Base-by-base conservation (phyloP, 2,888 invertebrate genomes). In the Chaetogeoica ovagalla region DNA sequence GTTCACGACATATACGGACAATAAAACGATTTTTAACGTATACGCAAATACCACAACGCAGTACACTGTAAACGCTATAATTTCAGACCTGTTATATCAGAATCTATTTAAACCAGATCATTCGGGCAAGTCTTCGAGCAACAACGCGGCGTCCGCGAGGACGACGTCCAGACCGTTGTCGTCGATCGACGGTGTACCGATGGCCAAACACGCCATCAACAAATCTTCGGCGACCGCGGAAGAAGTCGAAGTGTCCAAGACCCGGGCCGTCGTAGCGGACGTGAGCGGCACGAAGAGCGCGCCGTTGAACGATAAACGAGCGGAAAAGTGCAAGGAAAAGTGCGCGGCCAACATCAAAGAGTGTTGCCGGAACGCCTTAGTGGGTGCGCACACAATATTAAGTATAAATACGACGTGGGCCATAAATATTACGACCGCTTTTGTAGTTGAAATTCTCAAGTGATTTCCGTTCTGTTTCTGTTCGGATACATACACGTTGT, bases 61-160 rank as follows among this genome's bases (percentile, higher is more conserved):
- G 52, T 55, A 69, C 52, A 69, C 11, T 19, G 57, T n/a, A 23
- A 37, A 71, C 71, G 6, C 62, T 71, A 63, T 70, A 63, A 63
- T 79, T 79, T 79, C 79, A 79, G 79, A 79, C 79, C 71, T 79
- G 79, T 71, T 71, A 71, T 71, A 79, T 79, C 70, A 79, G 63
- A 79, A 65, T 79, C 59, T 71, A 63, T 79, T 79, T 71, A 70
- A 79, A 79, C 63, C 79, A 71, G 79, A 79, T 71, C 63, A 70
- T 23, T 43, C 71, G 57, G 55, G 70, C 39, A 79, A 79, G 39
- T 23, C 71, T 15, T 19, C 21, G 39, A 70, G 30, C 30, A 30
- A 19, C 39, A 60, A 13, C 23, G 21, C 59, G 8, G 21, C 37
- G n/a, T 57, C 71, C 15, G 19, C 70, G 0, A 52, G 79, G 55